phyloP scores from a whole-genome alignment of 2,888 invertebrate genomes.

The Stenoptilia bipunctidactyla region DNA sequence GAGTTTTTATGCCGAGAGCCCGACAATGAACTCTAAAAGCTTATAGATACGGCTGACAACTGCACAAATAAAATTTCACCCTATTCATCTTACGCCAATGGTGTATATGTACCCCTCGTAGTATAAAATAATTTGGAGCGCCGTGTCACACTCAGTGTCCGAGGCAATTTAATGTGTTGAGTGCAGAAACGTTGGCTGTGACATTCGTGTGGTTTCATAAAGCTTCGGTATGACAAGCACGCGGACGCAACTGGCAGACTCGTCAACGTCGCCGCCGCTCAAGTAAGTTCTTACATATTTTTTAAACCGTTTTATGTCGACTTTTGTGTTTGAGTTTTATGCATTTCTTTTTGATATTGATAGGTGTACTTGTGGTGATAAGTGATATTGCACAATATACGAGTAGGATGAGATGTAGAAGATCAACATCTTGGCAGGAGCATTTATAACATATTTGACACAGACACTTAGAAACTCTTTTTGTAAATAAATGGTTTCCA shows the following conservation, averaged over 20 bases:
- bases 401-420: too few relatives aligned
- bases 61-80: background rate
- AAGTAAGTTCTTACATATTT: too few relatives aligned
- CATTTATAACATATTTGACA: too few relatives aligned
- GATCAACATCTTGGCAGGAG: too few relatives aligned
- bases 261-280: slow-evolving; percentile 76
- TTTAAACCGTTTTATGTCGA: too few relatives aligned
- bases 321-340: too few relatives aligned
- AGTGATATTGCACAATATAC: too few relatives aligned
- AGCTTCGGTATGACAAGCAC: slow-evolving; percentile 39
- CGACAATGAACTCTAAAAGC: slow-evolving; percentile 5
- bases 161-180: slow-evolving; percentile 12
- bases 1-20: slow-evolving; percentile 9
- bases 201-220: background rate
- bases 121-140: slow-evolving; percentile 42
- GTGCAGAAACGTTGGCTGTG: slow-evolving; percentile 5
- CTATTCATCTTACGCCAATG: too few relatives aligned
- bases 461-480: too few relatives aligned
- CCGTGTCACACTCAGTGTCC: slow-evolving; percentile 30
- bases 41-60: slow-evolving; percentile 14
- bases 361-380: too few relatives aligned
- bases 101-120: slow-evolving; percentile 23
- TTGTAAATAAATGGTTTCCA: too few relatives aligned
- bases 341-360: too few relatives aligned
- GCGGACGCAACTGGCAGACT: slow-evolving; percentile 77